Percentiles rank a stretch among this genome's conserved stretches.
Evolutionary conservation across 1,140 invertebrate species (phyloP).

Genomic region (Olivierus martensii): DNA sequence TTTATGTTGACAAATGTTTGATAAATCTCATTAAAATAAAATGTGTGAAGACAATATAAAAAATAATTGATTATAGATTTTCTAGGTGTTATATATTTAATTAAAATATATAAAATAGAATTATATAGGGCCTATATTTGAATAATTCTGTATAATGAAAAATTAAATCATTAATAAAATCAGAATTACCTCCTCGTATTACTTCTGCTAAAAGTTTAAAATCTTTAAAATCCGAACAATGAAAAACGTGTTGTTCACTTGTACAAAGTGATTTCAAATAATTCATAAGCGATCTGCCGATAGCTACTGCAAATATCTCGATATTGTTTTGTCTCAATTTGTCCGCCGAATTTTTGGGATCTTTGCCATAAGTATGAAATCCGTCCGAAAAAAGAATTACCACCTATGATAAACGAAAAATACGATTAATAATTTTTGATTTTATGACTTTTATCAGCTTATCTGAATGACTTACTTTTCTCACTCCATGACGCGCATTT

Average conservation of each 20-base stretch:
- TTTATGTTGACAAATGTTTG: too few species aligned
- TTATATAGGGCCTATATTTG: too few species aligned
- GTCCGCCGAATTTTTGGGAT: neutral
- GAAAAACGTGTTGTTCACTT: constrained; percentile 6
- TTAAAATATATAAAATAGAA: too few species aligned
- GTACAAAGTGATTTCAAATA: constrained; percentile 1
- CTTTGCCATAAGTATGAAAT: neutral
- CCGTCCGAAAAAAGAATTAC: constrained; percentile 8
- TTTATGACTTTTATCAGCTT: too few species aligned
- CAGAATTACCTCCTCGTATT: constrained; percentile 11
- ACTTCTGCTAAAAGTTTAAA: constrained; percentile 1
- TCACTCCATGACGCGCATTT: constrained; percentile 4
- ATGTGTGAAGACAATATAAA: too few species aligned
- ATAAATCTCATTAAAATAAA: too few species aligned
- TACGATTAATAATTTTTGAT: neutral
- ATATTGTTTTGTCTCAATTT: constrained; percentile 1
- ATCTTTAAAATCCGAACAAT: constrained; percentile 1
- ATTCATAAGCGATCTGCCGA: neutral
- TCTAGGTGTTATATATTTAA: too few species aligned
- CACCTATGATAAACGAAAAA: constrained; percentile 3
- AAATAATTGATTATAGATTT: too few species aligned
- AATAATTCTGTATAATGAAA: too few species aligned
- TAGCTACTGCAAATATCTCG: constrained; percentile 8
- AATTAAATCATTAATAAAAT: too few species aligned
- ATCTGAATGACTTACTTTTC: neutral